Conservation (phyloP, 2,113 vertebrate genomes). For the Ciconia maguari region DNA sequence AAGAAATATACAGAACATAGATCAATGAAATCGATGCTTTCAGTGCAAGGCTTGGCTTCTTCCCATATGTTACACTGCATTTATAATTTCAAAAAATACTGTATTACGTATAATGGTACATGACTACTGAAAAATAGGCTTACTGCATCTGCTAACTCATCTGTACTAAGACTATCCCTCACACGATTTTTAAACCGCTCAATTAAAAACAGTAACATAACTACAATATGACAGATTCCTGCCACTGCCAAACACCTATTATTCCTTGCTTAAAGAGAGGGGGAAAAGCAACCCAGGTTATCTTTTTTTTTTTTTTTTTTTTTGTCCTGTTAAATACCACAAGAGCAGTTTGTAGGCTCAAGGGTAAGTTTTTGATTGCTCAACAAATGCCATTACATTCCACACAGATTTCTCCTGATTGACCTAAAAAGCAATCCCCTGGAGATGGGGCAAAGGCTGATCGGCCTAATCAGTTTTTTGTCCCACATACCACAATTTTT, state of each 20-base stretch:
- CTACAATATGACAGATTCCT: neutral
- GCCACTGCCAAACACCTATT: neutral
- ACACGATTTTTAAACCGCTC: neutral
- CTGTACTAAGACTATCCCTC: neutral
- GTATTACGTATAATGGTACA: neutral
- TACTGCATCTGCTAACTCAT: neutral
- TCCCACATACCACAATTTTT: neutral
- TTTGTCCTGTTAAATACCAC: neutral
- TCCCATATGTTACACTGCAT: neutral
- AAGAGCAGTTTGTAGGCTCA: conserved; percentile 18
- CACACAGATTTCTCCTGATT: neutral
- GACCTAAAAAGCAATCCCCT: conserved; percentile 10
- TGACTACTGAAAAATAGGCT: neutral
- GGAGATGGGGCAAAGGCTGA: neutral
- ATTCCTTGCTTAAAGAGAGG: neutral
- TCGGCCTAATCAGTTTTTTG: neutral
- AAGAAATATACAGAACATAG: neutral
- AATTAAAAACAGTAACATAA: neutral
- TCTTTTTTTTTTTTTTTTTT: too few relatives aligned
- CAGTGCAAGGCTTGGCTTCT: neutral
- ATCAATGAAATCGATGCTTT: neutral
- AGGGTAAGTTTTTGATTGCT: conserved; percentile 40
- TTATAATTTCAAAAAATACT: neutral
- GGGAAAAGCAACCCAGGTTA: neutral
- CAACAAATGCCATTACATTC: conserved; percentile 27